A percentile compares a stretch with the other conserved stretches of the same genome.
phyloP scores from a whole-genome alignment of 2,113 vertebrate species.

The Lophochroa leadbeateri region DNA sequence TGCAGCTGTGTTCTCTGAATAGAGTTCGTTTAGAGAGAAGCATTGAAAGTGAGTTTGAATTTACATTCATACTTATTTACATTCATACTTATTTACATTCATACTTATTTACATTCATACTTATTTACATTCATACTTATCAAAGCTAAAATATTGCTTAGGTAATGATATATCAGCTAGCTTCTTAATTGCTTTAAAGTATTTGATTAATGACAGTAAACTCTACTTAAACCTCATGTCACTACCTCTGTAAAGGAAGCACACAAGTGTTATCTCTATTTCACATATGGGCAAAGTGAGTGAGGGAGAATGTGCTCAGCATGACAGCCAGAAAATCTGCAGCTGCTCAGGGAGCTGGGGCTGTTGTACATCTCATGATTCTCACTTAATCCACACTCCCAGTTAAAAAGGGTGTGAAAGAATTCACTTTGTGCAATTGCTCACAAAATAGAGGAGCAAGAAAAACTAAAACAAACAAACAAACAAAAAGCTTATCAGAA shows the following conservation, averaged over 20 bases:
- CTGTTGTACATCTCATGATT: fast-evolving
- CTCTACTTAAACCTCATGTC: neutral
- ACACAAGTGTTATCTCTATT: constrained; percentile 19
- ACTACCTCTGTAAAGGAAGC: neutral
- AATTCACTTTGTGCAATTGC: neutral
- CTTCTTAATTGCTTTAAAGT: constrained; percentile 16
- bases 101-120: too few species aligned
- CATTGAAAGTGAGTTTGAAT: neutral
- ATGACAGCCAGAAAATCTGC: neutral
- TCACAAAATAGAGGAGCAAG: neutral
- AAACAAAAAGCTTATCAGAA: neutral
- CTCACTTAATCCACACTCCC: neutral
- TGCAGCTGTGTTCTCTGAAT: neutral
- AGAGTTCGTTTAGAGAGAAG: neutral
- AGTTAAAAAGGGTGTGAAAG: neutral
- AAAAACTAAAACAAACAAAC: neutral
- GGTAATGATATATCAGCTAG: neutral
- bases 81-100: too few species aligned
- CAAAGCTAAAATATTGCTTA: neutral
- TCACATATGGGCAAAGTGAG: constrained; percentile 17
- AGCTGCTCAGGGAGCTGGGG: neutral
- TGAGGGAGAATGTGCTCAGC: neutral
- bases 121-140: too few species aligned
- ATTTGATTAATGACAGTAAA: constrained; percentile 30
- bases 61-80: neutral